Evolutionary conservation across 2,113 vertebrate species (phyloP), one percentile per base, ranked within the genome.

Genomic region (Acrocephalus kingi): DNA sequence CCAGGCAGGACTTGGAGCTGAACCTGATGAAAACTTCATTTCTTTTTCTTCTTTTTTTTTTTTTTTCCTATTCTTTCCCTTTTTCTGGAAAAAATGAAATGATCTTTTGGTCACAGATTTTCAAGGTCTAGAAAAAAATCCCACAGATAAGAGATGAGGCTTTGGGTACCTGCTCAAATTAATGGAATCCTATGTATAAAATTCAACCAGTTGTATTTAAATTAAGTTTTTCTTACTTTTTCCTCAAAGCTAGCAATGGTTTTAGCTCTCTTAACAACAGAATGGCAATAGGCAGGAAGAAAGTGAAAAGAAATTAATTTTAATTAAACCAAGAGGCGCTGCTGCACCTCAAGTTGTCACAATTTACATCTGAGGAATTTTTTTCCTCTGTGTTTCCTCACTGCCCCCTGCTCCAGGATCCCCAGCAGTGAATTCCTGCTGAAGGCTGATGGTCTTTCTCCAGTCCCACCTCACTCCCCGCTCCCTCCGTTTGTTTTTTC

Each of bases 361-460:
- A 13, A 2, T 35, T 55, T 10, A 11, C 10, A 13, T 2, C 2
- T 2, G 39, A 71, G 39, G 17, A 33, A 8, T 27, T 37, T 37
- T 17, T 10, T 16, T 7, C 12, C 35, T 78, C 45, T 39, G 41
- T 2, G 43, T 89, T 74, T 20, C 73, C 61, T 71, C 55, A 3
- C 30, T 13, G 41, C 28, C 7, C 25, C 35, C 13, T 69, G 41
- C 62, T 77, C 48, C 64, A 30, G 64, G 24, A 51, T 30, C 48
- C 59, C 21, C 16, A 8, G 69, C 73, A 82, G 31, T 1, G 28
- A 31, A 23, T 45, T 89, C 68, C 80, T 75, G 11, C 49, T 27
- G 64, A 61, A 39, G 74, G 77, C 45, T 67, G 61, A 82, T 92
- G 89, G 49, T 62, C 74, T 92, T 95, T 91, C 80, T 96, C 91